Conservation (phyloP, 2,888 invertebrate species). For the Liodrosophila aerea region DNA sequence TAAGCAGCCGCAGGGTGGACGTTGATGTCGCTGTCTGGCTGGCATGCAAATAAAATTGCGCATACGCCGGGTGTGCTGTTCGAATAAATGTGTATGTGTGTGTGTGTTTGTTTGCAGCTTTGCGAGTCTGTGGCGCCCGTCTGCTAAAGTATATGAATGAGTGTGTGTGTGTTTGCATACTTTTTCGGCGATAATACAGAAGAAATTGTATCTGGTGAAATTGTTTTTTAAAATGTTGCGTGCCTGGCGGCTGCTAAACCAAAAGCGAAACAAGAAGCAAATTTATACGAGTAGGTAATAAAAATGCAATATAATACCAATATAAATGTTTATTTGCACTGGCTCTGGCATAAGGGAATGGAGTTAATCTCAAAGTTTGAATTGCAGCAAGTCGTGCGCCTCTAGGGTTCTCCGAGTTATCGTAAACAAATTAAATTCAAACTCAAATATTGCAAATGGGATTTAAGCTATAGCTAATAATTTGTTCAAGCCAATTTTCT, state of each 20-base stretch:
- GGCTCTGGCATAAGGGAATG: background rate
- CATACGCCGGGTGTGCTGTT: constrained; percentile 59
- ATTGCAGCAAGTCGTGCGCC: constrained; percentile 37
- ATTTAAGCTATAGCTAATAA: no score
- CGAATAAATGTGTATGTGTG: background rate
- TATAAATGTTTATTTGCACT: constrained; percentile 35
- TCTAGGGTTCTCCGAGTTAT: background rate
- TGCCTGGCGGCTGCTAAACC: constrained; percentile 50
- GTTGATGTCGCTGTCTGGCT: constrained; percentile 42
- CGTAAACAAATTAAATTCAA: constrained; percentile 14
- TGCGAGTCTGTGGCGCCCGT: constrained; percentile 20
- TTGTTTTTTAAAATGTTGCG: constrained; percentile 74
- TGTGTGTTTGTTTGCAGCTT: constrained; percentile 11
- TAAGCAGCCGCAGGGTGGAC: constrained; percentile 61
- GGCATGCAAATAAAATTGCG: constrained; percentile 69
- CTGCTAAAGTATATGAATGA: constrained; percentile 19
- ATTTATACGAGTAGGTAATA: constrained; percentile 59
- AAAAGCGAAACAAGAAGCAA: constrained; percentile 4
- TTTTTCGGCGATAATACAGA: constrained; percentile 60
- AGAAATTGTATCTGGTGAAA: constrained; percentile 64
- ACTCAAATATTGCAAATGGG: no score
- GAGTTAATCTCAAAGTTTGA: constrained; percentile 44
- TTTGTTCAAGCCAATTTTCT: no score
- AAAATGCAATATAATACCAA: constrained; percentile 75
- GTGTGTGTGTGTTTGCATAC: constrained; percentile 52